These are phyloP conservation scores for Felis chaus DNA, from an alignment of 2,113 vertebrate species.

Conservation along the genomic window DNA sequence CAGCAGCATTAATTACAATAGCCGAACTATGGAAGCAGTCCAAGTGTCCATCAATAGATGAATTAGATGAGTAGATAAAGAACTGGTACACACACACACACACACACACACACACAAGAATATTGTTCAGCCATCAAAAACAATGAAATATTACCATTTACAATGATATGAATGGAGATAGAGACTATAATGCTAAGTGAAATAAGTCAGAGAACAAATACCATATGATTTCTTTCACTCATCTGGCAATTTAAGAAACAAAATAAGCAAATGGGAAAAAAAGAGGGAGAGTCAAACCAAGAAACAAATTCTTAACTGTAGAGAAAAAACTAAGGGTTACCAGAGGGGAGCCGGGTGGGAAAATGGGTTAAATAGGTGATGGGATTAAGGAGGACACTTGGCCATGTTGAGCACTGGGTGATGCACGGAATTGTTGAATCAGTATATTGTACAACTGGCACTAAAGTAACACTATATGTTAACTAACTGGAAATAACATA, in stretches of 20 bases:
- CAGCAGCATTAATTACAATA: no score
- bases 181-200: neutral
- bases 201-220: no score
- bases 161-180: no score
- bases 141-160: no score
- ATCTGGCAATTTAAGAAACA: neutral
- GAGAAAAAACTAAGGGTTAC: neutral
- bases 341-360: neutral
- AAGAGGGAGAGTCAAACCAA: neutral
- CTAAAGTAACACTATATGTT: neutral
- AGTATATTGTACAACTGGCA: neutral
- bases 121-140: no score
- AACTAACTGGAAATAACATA: neutral
- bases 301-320: neutral
- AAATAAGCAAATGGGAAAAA: neutral
- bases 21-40: no score
- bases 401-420: neutral
- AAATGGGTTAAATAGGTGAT: neutral
- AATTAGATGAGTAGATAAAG: no score
- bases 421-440: neutral
- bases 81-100: no score
- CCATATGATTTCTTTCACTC: no score
- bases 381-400: neutral
- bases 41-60: no score
- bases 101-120: no score